Base-by-base conservation (phyloP, 2,797 vertebrate genomes). In the Otolemur crassicaudatus region DNA sequence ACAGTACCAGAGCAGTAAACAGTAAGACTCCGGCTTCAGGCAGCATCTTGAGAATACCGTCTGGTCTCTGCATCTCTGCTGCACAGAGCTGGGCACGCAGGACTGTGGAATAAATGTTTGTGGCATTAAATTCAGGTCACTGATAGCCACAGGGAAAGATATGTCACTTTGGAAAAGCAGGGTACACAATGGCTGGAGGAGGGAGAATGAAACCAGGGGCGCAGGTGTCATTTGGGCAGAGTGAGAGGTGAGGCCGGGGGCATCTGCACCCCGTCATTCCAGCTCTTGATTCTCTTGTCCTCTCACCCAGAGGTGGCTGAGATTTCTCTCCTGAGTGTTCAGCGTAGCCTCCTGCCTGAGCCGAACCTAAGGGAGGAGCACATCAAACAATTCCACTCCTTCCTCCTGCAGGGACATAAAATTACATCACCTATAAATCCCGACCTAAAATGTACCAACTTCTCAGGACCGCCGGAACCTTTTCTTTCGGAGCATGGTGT, bases 81-180 rank as follows among this genome's bases (percentile, higher is more conserved):
- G 7, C 61, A 81, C 29, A 56, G 4, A 31, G 13, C 5, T 49
- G 87, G 43, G 9, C 40, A 65, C 81, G 23, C 23, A 82, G 23
- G 11, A 46, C 93, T 75, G 25, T 49, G 67, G 83, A 49, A 77
- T 53, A 88, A 80, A 56, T 81, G 4, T 90, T 90, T 92, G 49
- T 95, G 86, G 19, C 65, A 91, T 11, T 86, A 37, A 82, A 75
- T 79, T 82, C 63, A 60, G 81, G 80, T 82, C 75, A 46, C 81
- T 84, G 22, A 37, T 76, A 76, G 6, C 63, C 53, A 69, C 40
- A 87, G 10, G 29, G 17, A 63, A 86, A 87, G 23, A 69, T 20
- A 87, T 93, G 79, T 93, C 34, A 56, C 25, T 84, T 56, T 53
- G 65, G 43, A 22, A 56, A 94, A 96, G 49, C 40, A 69, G 5